phyloP scores from a whole-genome alignment of 2,797 vertebrate species.

The Falco concolor region DNA sequence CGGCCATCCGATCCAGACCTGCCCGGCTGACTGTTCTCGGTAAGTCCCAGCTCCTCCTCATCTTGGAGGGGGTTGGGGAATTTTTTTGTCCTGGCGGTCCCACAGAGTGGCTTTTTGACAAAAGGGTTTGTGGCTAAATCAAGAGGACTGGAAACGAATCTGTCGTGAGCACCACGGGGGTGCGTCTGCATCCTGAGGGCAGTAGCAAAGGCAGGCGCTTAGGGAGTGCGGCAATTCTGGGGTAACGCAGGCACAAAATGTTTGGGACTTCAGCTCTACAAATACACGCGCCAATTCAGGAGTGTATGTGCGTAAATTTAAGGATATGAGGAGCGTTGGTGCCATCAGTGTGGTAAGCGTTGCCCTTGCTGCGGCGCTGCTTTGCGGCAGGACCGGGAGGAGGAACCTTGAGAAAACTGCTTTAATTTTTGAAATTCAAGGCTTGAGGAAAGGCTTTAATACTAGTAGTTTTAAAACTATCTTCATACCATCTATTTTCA shows the following conservation, averaged over 20 bases:
- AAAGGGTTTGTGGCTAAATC: not conserved
- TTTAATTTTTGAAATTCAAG: too few relatives aligned
- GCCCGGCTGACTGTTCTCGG: slow-evolving; percentile 94
- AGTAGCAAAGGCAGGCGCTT: not conserved
- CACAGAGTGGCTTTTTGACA: not conserved
- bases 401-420: too few relatives aligned
- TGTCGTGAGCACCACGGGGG: rapidly evolving
- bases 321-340: not conserved
- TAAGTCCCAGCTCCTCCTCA: slow-evolving; percentile 61
- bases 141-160: not conserved
- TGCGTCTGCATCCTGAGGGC: not conserved
- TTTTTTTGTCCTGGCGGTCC: rapidly evolving
- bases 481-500: not conserved
- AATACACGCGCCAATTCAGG: not conserved
- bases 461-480: not conserved
- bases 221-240: not conserved
- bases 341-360: rapidly evolving
- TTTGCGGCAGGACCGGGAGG: not conserved
- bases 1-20: slow-evolving; percentile 91
- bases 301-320: not conserved
- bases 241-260: not conserved
- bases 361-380: not conserved
- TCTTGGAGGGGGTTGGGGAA: rapidly evolving
- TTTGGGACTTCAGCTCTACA: not conserved
- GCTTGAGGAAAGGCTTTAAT: not conserved